Evolutionary conservation across 2,797 vertebrate species (phyloP).

Genomic region (Fringilla coelebs): DNA sequence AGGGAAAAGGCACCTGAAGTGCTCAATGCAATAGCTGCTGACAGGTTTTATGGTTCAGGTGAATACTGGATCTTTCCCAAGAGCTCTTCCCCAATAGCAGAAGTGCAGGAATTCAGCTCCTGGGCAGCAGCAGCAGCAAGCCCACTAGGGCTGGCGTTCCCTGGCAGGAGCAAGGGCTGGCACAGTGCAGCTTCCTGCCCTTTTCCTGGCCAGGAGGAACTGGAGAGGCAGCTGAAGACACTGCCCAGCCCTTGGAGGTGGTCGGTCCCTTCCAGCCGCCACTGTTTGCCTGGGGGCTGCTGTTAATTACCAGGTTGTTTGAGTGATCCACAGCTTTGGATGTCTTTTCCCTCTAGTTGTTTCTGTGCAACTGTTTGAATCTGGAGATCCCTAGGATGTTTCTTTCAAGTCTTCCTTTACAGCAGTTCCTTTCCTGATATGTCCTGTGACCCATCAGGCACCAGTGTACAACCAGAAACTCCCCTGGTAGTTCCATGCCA

Average conservation of each 20-base stretch:
- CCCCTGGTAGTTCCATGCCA: neutral
- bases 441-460: neutral
- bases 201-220: neutral
- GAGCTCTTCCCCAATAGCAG: neutral
- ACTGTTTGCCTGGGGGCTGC: neutral
- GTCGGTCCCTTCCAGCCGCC: accelerated
- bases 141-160: accelerated
- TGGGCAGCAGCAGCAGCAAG: neutral
- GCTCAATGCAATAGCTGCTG: neutral
- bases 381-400: neutral
- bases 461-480: neutral
- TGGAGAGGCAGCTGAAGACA: neutral
- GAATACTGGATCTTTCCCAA: neutral
- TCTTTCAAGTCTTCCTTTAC: neutral
- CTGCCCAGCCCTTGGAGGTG: neutral
- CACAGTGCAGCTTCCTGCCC: neutral
- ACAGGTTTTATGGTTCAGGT: neutral
- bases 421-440: accelerated
- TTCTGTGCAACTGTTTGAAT: neutral
- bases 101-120: neutral
- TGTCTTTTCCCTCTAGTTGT: neutral
- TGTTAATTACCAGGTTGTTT: neutral
- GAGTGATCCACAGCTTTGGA: neutral
- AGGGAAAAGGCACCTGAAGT: neutral
- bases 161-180: neutral